These are phyloP conservation scores for Aplidium turbinatum DNA, from an alignment of 23 tunicate genomes.

Conservation along the genomic window DNA sequence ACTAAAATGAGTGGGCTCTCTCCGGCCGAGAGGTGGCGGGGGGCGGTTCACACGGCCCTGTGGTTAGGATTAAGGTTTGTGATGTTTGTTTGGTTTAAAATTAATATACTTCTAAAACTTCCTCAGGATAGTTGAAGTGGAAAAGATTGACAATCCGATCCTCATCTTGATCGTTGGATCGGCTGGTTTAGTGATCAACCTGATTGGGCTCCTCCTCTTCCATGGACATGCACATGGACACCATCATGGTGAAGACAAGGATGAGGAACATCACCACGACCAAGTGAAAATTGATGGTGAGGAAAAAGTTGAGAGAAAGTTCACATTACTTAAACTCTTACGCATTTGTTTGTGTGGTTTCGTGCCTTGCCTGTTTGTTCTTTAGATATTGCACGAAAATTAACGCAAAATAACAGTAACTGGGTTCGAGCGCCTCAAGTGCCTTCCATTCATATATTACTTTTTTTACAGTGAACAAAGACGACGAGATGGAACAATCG, in stretches of 20 bases:
- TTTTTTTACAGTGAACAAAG: not conserved
- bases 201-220: constrained; percentile 59
- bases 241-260: constrained; percentile 25
- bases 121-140: constrained; percentile 55
- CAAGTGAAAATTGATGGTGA: not conserved
- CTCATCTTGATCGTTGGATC: constrained; percentile 58
- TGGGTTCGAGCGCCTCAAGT: no score
- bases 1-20: no score
- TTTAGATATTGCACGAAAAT: no score
- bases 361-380: not conserved
- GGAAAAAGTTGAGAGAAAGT: not conserved
- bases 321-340: not conserved
- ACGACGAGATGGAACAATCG: not conserved
- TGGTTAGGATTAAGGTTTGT: no score
- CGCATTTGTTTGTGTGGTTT: not conserved
- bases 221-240: constrained; percentile 65
- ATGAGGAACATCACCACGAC: constrained; percentile 22
- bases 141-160: constrained; percentile 45
- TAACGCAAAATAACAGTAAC: no score
- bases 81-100: no score
- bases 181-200: constrained; percentile 65
- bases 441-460: not conserved
- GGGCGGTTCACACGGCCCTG: no score
- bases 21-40: no score
- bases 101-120: no score